Base-by-base conservation (phyloP, 2,113 vertebrate genomes). In the Pygoscelis antarcticus region DNA sequence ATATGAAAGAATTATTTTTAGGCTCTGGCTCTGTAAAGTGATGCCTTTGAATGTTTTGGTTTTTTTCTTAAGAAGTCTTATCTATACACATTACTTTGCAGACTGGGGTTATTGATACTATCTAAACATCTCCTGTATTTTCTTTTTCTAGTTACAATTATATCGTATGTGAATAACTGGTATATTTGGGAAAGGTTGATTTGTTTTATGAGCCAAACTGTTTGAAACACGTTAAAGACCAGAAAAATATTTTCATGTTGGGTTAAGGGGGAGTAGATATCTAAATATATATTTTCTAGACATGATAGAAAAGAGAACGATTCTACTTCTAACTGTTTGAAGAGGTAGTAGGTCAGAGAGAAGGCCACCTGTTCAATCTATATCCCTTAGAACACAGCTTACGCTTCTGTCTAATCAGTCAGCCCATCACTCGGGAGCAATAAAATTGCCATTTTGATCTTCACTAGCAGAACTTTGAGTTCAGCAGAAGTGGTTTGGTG, bases 331-430 rank as follows among this genome's bases (percentile, higher is more conserved):
- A 58, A 49, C 5, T 61, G 36, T 87, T 38, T 62, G 54, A 64
- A 94, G 64, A 47, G 52, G 57, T 25, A 20, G 14, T 3, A 55
- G 36, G 64, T 71, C 61, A 71, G 70, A 62, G 64, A 20, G 20
- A 74, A 66, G 69, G 66, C 90, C 88, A 94, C 83, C 94, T 95
- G 91, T 86, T 94, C 89, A 66, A 51, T 92, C 74, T 75, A 0
- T 64, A 11, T 86, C 49, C 54, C 44, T 92, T 83, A 61, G 36
- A 77, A n/a, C 6, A 2, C 1, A 13, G 30, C 38, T 97, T 93
- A 81, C 11, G 19, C 52, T 92, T 88, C 61, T 92, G 85, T 94
- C 89, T 88, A n/a, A 85, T 97, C 72, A 90, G 87, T 32, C 70
- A 70, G n/a, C 36, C 20, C 17, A 78, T 93, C 66, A 52, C 64